These are phyloP conservation scores for Drosophila seclusa DNA, from an alignment of 2,888 invertebrate genomes.

Conservation along the genomic window DNA sequence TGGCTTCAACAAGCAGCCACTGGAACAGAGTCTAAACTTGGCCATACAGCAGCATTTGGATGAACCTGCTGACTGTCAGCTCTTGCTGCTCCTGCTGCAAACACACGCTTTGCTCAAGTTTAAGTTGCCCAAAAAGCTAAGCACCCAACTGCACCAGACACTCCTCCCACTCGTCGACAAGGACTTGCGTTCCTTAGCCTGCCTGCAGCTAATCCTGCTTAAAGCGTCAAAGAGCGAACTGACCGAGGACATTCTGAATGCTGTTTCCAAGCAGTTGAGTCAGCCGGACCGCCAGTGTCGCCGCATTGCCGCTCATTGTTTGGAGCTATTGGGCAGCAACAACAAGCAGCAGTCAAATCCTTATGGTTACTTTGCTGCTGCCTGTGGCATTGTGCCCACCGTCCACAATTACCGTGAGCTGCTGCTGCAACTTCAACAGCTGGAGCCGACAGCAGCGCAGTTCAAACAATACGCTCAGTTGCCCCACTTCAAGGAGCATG, in stretches of 20 bases:
- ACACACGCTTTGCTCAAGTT: conserved; percentile 57
- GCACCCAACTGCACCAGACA: conserved; percentile 22
- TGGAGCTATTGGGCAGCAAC: conserved; percentile 87
- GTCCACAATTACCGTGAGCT: conserved; percentile 93
- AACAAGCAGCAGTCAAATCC: conserved; percentile 80
- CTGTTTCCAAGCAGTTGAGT: conserved; percentile 87
- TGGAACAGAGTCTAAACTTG: conserved; percentile 38
- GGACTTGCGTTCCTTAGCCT: conserved; percentile 81
- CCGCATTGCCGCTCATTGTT: conserved; percentile 90
- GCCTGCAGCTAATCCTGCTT: conserved; percentile 84
- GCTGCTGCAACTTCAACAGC: conserved; percentile 89
- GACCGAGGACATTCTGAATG: conserved; percentile 78
- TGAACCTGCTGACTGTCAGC: conserved; percentile 9
- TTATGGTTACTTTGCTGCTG: conserved; percentile 89
- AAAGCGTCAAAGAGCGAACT: conserved; percentile 82
- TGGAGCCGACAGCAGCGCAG: conserved; percentile 88
- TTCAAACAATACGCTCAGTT: conserved; percentile 86
- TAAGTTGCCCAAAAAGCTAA: conserved; percentile 35
- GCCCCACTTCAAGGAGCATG: conserved; percentile 87
- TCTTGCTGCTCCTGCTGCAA: conserved; percentile 58
- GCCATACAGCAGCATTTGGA: conserved; percentile 33
- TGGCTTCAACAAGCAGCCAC: conserved; percentile 56
- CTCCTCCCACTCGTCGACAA: conserved; percentile 52
- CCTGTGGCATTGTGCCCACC: conserved; percentile 90
- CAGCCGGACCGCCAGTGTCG: conserved; percentile 90